A percentile compares a stretch with the other conserved stretches of the same genome.
Conservation (phyloP, 2,797 vertebrate species). For the Pangasius larnaudii region DNA sequence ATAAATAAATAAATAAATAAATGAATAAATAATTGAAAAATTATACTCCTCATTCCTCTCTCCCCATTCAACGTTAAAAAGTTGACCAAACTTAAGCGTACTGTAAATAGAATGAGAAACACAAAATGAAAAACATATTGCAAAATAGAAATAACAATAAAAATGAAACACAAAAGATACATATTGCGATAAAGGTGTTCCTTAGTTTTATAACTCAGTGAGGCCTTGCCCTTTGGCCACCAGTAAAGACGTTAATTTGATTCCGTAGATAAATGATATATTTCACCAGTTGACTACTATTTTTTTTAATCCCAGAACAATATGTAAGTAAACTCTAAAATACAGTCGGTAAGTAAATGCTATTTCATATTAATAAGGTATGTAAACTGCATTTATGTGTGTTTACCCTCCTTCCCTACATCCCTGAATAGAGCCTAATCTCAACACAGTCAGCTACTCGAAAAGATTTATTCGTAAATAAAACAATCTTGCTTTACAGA, state of each 20-base stretch:
- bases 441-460: background rate
- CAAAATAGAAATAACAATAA: background rate
- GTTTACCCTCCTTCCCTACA: conserved; percentile 15
- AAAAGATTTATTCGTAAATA: conserved; percentile 32
- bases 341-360: conserved; percentile 11
- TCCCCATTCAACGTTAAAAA: background rate
- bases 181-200: background rate
- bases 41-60: conserved; percentile 3
- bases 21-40: background rate
- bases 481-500: conserved; percentile 29
- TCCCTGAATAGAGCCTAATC: background rate
- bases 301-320: background rate
- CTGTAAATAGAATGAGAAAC: background rate
- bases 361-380: background rate
- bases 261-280: background rate
- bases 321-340: background rate
- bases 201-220: background rate
- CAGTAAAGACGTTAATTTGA: background rate
- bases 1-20: background rate
- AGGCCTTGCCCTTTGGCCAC: background rate
- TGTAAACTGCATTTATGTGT: conserved; percentile 49
- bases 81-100: background rate
- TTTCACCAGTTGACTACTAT: background rate
- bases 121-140: background rate
- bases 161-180: background rate